These are phyloP conservation scores for Ceratina australensis DNA, from an alignment of 1,140 invertebrate genomes.

Conservation along the genomic window DNA sequence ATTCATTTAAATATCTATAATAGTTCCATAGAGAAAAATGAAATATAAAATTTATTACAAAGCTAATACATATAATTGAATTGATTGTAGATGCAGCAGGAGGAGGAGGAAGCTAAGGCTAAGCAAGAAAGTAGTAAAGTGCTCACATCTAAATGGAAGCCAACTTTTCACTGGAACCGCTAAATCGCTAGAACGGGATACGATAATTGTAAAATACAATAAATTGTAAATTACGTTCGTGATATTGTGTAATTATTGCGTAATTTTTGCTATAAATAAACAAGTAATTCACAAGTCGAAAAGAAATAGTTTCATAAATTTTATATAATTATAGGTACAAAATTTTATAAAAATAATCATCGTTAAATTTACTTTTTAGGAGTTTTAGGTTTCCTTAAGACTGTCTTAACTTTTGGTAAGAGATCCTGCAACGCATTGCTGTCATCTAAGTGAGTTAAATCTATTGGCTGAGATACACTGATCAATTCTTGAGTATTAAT, in stretches of 20 bases:
- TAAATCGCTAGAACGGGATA: conserved; percentile 45
- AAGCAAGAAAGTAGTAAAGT: conserved; percentile 67
- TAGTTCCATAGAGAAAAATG: too few species aligned
- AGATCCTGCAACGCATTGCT: conserved; percentile 51
- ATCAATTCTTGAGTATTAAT: conserved; percentile 69
- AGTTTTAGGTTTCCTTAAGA: conserved; percentile 39
- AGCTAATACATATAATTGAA: conserved; percentile 7
- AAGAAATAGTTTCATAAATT: background rate
- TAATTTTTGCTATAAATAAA: conserved; percentile 61
- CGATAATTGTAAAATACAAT: conserved; percentile 42
- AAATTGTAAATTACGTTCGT: conserved; percentile 18
- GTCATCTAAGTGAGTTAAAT: conserved; percentile 44
- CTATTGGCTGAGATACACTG: conserved; percentile 68
- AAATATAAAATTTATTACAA: too few species aligned
- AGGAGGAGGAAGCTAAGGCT: conserved; percentile 70
- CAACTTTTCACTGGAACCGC: conserved; percentile 70
- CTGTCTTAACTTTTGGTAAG: conserved; percentile 58
- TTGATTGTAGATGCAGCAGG: conserved; percentile 68
- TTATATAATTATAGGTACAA: too few species aligned
- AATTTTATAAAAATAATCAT: background rate
- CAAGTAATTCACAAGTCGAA: conserved; percentile 20
- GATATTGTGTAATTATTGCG: conserved; percentile 45
- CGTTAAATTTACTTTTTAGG: conserved; percentile 17
- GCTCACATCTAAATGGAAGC: conserved; percentile 71
- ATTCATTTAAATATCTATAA: too few species aligned